A percentile compares a stretch with the other conserved stretches of the same genome.
Evolutionary conservation across 2,888 invertebrate species (phyloP).

Genomic region (Phrixothrix hirtus): DNA sequence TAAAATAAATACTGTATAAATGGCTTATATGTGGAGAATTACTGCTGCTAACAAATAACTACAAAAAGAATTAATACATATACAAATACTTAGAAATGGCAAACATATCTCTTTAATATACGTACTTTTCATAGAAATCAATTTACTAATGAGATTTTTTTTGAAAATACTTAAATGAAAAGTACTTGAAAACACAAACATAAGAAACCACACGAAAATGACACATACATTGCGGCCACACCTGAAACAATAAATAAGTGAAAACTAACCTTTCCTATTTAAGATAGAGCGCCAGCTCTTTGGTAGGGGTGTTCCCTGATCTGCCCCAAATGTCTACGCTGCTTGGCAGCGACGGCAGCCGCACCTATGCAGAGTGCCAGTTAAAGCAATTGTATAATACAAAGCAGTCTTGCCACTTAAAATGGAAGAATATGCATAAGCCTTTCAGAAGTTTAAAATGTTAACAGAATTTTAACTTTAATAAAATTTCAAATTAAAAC

Average conservation of each 20-base stretch:
- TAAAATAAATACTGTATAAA: conserved; percentile 49
- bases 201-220: conserved; percentile 25
- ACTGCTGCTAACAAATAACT: conserved; percentile 23
- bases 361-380: conserved; percentile 66
- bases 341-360: conserved; percentile 78
- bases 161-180: conserved; percentile 10
- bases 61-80: conserved; percentile 13
- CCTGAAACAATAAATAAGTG: conserved; percentile 36
- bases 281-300: conserved; percentile 86
- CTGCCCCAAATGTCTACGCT: conserved; percentile 82
- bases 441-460: conserved; percentile 15
- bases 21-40: conserved; percentile 30
- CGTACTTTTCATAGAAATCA: conserved; percentile 14
- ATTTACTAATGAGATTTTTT: conserved; percentile 4
- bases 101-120: conserved; percentile 12
- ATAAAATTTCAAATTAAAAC: conserved; percentile 6
- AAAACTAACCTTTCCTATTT: conserved; percentile 54
- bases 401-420: conserved; percentile 33
- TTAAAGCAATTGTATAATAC: conserved; percentile 38
- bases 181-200: conserved; percentile 32
- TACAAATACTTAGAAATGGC: conserved; percentile 25
- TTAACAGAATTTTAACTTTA: conserved; percentile 10
- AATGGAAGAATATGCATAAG: conserved; percentile 26
- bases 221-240: conserved; percentile 34
- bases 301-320: conserved; percentile 97